Evolutionary conservation across 2,888 invertebrate genomes (phyloP).

Genomic region (Mythimna pallens): DNA sequence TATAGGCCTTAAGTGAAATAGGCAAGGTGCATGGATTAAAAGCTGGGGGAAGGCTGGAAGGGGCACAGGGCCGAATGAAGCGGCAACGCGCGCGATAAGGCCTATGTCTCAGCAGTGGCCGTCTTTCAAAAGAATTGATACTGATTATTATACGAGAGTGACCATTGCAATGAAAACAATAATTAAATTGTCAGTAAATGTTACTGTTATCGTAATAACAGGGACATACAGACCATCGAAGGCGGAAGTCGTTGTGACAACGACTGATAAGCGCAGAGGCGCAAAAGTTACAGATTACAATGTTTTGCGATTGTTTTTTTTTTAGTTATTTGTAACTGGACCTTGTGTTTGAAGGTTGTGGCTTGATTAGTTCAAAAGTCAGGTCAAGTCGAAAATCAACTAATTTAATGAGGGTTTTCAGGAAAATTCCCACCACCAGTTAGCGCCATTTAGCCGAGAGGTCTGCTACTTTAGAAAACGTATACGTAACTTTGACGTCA

Average conservation of each 20-base stretch:
- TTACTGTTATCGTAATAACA: slow-evolving; percentile 43
- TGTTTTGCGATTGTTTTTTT: slow-evolving; percentile 24
- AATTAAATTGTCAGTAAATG: slow-evolving; percentile 8
- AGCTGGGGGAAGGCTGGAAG: too few relatives aligned
- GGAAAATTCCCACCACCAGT: too few relatives aligned
- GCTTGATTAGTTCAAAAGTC: slow-evolving; percentile 3
- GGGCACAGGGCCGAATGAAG: too few relatives aligned
- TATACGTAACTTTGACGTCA: too few relatives aligned
- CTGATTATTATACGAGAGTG: too few relatives aligned
- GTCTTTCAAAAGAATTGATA: too few relatives aligned
- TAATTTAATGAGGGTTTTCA: background rate
- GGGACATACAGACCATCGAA: slow-evolving; percentile 32
- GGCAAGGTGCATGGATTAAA: too few relatives aligned
- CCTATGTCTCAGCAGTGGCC: too few relatives aligned
- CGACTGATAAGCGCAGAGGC: slow-evolving; percentile 48
- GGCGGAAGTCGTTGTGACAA: slow-evolving; percentile 59
- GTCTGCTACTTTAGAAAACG: too few relatives aligned
- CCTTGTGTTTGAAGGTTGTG: slow-evolving; percentile 21
- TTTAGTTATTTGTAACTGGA: slow-evolving; percentile 17
- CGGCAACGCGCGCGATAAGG: too few relatives aligned
- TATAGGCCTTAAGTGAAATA: too few relatives aligned
- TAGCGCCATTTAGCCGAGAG: too few relatives aligned
- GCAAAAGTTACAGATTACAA: slow-evolving; percentile 39
- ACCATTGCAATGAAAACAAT: slow-evolving; percentile 3
- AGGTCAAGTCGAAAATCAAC: slow-evolving; percentile 13